Evolutionary conservation across 2,113 vertebrate species (phyloP).

Genomic region (Cyprinodon variegatus): DNA sequence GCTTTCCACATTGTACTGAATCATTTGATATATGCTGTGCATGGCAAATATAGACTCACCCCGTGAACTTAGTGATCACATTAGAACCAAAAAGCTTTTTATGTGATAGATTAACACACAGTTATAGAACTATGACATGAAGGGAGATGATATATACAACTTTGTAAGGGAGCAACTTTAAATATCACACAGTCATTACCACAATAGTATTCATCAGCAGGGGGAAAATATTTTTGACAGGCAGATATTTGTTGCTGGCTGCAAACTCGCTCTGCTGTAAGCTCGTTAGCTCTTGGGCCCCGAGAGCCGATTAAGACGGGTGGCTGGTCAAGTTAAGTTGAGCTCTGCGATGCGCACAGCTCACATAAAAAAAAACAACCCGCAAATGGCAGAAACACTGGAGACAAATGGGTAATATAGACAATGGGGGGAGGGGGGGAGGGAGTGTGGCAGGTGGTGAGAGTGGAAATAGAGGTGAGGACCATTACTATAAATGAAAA

Average conservation of each 20-base stretch:
- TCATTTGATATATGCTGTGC: slow-evolving; percentile 19
- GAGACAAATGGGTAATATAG: not conserved
- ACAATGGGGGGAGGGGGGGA: not conserved
- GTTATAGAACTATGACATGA: not conserved
- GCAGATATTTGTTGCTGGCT: slow-evolving; percentile 51
- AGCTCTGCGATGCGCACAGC: slow-evolving; percentile 36
- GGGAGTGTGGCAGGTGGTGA: not conserved
- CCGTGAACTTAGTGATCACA: not conserved
- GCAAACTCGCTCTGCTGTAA: slow-evolving; percentile 48
- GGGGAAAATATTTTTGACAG: slow-evolving; percentile 18
- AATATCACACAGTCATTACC: slow-evolving; percentile 9
- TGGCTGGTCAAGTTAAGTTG: slow-evolving; percentile 51
- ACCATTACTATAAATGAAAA: slow-evolving; percentile 37
- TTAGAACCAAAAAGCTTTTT: not conserved
- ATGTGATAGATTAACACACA: not conserved
- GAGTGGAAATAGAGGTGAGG: slow-evolving; percentile 30
- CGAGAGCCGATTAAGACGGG: slow-evolving; percentile 57
- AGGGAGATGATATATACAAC: not conserved
- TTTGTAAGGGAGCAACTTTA: slow-evolving; percentile 2
- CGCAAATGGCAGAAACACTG: slow-evolving; percentile 47
- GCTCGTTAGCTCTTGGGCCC: slow-evolving; percentile 52
- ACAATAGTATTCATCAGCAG: slow-evolving; percentile 7
- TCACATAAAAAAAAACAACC: slow-evolving; percentile 35
- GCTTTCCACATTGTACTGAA: slow-evolving; percentile 14
- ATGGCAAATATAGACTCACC: not conserved